Conservation (phyloP, 2,888 invertebrate genomes). For the Melanotus villosus region DNA sequence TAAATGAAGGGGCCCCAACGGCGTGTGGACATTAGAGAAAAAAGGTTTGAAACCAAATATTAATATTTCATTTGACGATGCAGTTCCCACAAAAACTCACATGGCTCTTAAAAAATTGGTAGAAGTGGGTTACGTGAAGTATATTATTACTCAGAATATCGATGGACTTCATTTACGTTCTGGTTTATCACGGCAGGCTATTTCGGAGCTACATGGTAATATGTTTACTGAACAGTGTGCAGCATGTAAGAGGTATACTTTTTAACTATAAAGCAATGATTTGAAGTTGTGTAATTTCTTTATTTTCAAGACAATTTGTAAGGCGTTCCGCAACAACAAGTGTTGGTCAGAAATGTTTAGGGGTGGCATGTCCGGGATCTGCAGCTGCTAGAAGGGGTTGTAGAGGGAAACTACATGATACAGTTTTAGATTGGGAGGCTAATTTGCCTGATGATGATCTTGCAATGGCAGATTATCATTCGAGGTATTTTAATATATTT, state of each 20-base stretch:
- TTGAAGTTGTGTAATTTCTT: constrained; percentile 11
- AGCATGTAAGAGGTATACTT: constrained; percentile 81
- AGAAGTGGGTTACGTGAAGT: constrained; percentile 81
- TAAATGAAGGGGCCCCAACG: constrained; percentile 85
- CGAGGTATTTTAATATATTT: constrained; percentile 73
- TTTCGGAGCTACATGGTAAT: constrained; percentile 97
- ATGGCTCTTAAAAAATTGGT: constrained; percentile 90
- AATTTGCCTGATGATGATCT: constrained; percentile 91
- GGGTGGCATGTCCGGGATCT: constrained; percentile 76
- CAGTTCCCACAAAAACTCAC: constrained; percentile 93
- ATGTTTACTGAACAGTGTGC: constrained; percentile 97
- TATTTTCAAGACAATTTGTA: constrained; percentile 82
- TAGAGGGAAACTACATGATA: constrained; percentile 90
- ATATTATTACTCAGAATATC: constrained; percentile 96
- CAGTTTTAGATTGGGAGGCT: constrained; percentile 98
- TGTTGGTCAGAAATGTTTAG: constrained; percentile 84
- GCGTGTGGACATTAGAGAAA: constrained; percentile 96
- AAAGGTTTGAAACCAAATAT: constrained; percentile 88
- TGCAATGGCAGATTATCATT: constrained; percentile 87
- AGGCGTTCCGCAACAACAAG: constrained; percentile 82
- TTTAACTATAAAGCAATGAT: neutral
- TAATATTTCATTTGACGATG: constrained; percentile 90
- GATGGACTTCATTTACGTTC: constrained; percentile 96
- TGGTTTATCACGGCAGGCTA: constrained; percentile 83
- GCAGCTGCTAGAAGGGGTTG: constrained; percentile 79